Evolutionary conservation across 2,797 vertebrate genomes (phyloP).

Genomic region (Onychomys arenicola): DNA sequence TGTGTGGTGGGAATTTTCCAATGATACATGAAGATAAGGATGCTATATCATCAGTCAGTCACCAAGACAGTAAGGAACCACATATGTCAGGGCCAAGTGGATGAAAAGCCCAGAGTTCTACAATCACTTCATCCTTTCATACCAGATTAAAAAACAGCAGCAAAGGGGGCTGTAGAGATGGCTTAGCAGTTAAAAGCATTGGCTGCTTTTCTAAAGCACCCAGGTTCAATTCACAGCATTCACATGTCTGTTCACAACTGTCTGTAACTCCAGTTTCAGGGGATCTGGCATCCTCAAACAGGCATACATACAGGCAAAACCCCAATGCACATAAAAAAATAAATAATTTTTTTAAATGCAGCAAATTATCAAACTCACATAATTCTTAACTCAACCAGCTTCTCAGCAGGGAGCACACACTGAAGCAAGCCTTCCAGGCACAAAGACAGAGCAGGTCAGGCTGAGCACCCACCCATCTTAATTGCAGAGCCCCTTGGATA

Average conservation of each 20-base stretch:
- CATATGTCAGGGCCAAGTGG: fast-evolving
- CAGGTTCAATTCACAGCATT: not conserved
- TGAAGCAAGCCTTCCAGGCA: not conserved
- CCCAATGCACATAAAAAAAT: not conserved
- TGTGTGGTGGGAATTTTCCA: not conserved
- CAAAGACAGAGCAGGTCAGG: not conserved
- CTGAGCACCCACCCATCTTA: not conserved
- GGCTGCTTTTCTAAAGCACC: not conserved
- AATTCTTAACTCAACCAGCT: not conserved
- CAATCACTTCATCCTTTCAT: not conserved
- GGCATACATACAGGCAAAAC: not conserved
- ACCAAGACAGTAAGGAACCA: not conserved
- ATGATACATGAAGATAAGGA: not conserved
- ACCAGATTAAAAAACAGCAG: not conserved
- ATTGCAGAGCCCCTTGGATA: not conserved
- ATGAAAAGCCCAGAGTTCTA: fast-evolving
- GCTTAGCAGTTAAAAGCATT: not conserved
- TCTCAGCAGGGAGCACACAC: not conserved
- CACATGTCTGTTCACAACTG: not conserved
- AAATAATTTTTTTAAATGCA: not conserved
- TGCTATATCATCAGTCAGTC: fast-evolving
- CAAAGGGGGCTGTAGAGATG: not conserved
- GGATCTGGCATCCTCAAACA: not conserved
- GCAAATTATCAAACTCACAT: not conserved
- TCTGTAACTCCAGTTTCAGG: not conserved